phyloP scores from a whole-genome alignment of 2,797 vertebrate species.

The Acrossocheilus fasciatus region DNA sequence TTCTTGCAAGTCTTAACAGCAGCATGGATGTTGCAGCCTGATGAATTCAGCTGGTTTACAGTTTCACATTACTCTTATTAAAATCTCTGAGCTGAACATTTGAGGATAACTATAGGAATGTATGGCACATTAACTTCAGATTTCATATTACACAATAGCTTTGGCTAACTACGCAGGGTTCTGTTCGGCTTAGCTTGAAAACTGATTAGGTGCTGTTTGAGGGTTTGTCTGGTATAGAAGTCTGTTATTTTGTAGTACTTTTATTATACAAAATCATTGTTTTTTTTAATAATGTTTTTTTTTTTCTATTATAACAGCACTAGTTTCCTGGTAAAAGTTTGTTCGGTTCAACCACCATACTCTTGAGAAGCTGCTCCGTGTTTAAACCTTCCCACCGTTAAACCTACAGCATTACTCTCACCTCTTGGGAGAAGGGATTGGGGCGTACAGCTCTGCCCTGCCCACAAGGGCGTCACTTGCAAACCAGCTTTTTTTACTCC shows the following conservation, averaged over 20 bases:
- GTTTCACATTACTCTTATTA: background rate
- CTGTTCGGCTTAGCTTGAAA: slow-evolving; percentile 62
- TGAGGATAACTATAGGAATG: background rate
- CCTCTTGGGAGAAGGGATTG: slow-evolving; percentile 49
- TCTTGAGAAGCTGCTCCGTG: slow-evolving; percentile 66
- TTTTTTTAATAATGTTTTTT: background rate
- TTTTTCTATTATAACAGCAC: slow-evolving; percentile 24
- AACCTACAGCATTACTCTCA: slow-evolving; percentile 56
- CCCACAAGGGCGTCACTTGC: slow-evolving; percentile 27
- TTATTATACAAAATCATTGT: background rate
- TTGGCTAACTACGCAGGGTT: slow-evolving; percentile 8
- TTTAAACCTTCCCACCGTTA: slow-evolving; percentile 71
- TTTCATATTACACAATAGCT: background rate
- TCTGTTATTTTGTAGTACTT: background rate
- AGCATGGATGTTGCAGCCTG: slow-evolving; percentile 4
- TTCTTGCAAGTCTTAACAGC: slow-evolving; percentile 41
- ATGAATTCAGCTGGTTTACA: slow-evolving; percentile 30
- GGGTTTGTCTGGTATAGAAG: background rate
- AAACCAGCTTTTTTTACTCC: slow-evolving; percentile 37
- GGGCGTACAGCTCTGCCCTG: background rate
- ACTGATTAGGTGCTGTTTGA: slow-evolving; percentile 60
- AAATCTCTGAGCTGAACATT: background rate
- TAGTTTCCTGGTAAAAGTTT: slow-evolving; percentile 43
- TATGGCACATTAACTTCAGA: background rate
- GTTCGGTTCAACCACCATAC: slow-evolving; percentile 35